Evolutionary conservation across 2,113 vertebrate species (phyloP).

Genomic region (Burhinus bistriatus): DNA sequence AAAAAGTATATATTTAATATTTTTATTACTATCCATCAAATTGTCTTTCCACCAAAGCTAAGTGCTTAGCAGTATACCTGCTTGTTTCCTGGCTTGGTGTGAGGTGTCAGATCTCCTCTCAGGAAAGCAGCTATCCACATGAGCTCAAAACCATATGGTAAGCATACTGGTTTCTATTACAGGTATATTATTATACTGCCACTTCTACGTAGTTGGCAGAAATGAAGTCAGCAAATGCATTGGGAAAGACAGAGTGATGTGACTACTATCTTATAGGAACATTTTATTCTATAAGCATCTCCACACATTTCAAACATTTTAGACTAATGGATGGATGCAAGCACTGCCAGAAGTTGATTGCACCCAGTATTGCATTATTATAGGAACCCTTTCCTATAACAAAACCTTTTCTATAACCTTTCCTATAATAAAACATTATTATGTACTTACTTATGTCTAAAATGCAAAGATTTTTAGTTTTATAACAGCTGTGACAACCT

Average conservation of each 20-base stretch:
- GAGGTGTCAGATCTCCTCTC: neutral
- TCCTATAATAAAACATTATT: neutral
- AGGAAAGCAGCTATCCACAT: neutral
- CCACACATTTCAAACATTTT: neutral
- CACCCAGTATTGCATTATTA: neutral
- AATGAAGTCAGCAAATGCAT: neutral
- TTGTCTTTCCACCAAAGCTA: neutral
- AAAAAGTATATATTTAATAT: neutral
- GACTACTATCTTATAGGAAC: neutral
- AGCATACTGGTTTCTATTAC: neutral
- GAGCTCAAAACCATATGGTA: neutral
- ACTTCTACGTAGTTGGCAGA: neutral
- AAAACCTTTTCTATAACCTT: neutral
- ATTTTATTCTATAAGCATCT: neutral
- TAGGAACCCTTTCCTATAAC: neutral
- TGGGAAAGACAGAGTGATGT: neutral
- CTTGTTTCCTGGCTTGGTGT: neutral
- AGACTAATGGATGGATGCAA: neutral
- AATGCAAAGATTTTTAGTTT: neutral
- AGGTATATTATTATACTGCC: neutral
- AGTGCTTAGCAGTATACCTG: neutral
- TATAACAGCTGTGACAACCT: neutral
- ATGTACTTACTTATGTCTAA: neutral
- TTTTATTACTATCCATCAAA: neutral
- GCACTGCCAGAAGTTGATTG: neutral